Evolutionary conservation across 92 coral and sea anemone genomes (phyloP).

Genomic region (Porites evermanni): DNA sequence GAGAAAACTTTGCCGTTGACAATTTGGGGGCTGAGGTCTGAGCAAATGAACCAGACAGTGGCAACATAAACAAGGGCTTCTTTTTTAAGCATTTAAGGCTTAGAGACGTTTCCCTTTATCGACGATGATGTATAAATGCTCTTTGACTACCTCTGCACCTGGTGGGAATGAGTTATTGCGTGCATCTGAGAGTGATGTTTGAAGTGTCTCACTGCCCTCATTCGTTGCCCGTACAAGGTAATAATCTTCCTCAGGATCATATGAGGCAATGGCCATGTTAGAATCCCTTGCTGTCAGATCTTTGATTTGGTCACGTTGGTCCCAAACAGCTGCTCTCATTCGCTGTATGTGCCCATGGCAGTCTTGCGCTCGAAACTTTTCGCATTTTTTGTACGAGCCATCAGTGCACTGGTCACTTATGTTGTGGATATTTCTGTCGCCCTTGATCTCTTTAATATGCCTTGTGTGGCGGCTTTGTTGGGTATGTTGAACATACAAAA

Average conservation of each 20-base stretch:
- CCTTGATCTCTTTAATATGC: conserved; percentile 42
- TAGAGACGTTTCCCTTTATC: neutral
- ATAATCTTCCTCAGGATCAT: neutral
- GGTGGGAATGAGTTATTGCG: neutral
- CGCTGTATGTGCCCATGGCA: neutral
- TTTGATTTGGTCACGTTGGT: neutral
- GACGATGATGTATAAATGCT: neutral
- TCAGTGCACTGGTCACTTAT: conserved; percentile 10
- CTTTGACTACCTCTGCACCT: neutral
- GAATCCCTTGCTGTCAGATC: neutral
- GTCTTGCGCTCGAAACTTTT: neutral
- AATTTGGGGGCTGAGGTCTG: neutral
- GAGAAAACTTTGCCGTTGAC: neutral
- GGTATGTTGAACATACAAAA: conserved; percentile 35
- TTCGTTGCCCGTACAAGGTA: neutral
- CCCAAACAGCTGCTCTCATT: neutral
- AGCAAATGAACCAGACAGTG: conserved; percentile 6
- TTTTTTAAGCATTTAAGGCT: neutral
- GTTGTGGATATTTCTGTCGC: conserved; percentile 60
- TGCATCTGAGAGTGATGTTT: neutral
- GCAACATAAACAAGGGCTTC: conserved; percentile 6
- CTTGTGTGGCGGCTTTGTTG: conserved; percentile 32
- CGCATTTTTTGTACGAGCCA: neutral
- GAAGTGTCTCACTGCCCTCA: neutral
- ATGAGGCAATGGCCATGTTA: neutral